Base-by-base conservation (phyloP, 2,113 vertebrate species). In the Cettia cetti region DNA sequence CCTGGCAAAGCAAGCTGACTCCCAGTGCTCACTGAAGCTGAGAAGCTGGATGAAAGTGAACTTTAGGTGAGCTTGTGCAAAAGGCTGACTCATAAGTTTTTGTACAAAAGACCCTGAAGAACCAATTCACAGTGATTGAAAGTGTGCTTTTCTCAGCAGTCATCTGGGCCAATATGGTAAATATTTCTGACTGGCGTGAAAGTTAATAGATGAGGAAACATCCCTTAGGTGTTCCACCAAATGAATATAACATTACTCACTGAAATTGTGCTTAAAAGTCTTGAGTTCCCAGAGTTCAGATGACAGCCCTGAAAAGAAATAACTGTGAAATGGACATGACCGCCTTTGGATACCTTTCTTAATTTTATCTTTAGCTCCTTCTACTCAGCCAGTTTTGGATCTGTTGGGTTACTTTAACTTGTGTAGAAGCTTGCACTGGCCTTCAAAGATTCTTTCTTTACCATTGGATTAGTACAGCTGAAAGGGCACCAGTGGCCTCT, bases 91-190 rank as follows among this genome's bases (percentile, higher is more conserved):
- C 27, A 31, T 31, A 17, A 40, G 69, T 33, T n/a, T 19, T 44
- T 31, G 7, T 10, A 21, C 0, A 2, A 45, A 49, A 56, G 13
- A 35, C 35, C 35, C 11, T n/a, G 39, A 27, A 50, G 77, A 82
- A 24, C 22, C 30, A n/a, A 18, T 35, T 45, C 3, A 6, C 18
- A 39, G 2, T 27, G 21, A 24, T 3, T 72, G 33, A 26, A 88
- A 61, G 18, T 0, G 1, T 49, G 37, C 27, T 76, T 71, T 86
- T 21, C 63, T 53, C 14, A n/a, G 68, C 0, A 0, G 33, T 50
- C 15, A 15, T 40, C 69, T 56, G 53, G 35, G 21, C 44, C 6
- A 12, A 39, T 13, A 3, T 11, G 4, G 30, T 28, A 59, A 50
- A 33, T 42, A 21, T 52, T 84, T 66, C 35, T 20, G 20, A 52